Evolutionary conservation across 2,888 invertebrate genomes (phyloP).

Genomic region (Sphaerophoria rueppellii): DNA sequence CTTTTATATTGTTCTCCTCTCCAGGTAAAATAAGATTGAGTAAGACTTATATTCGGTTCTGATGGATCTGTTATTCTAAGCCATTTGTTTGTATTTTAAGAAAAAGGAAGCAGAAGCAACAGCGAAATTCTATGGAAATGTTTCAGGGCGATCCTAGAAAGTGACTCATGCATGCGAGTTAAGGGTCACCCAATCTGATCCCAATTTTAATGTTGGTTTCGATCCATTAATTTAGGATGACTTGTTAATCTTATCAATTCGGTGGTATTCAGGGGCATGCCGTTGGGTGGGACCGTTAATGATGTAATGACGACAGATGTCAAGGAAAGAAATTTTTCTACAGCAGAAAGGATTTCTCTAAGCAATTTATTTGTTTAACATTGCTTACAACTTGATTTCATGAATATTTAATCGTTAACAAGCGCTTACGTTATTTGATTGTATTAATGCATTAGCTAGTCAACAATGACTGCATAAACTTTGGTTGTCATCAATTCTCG

Average conservation of each 20-base stretch:
- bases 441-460: no score
- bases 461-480: no score
- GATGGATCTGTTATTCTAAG: slow-evolving; percentile 45
- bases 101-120: neutral
- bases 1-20: neutral
- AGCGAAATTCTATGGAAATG: slow-evolving; percentile 49
- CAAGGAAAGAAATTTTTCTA: neutral
- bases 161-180: slow-evolving; percentile 52
- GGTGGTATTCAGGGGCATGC: neutral
- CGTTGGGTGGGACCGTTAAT: no score
- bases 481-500: no score
- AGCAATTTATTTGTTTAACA: no score
- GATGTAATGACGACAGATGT: neutral
- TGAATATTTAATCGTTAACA: no score
- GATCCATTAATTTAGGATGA: slow-evolving; percentile 26
- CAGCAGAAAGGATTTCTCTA: no score
- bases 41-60: slow-evolving; percentile 33
- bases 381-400: no score
- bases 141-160: slow-evolving; percentile 61
- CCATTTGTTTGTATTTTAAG: slow-evolving; percentile 57
- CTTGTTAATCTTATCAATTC: slow-evolving; percentile 33
- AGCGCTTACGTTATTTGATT: no score
- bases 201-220: slow-evolving; percentile 17
- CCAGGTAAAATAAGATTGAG: slow-evolving; percentile 45
- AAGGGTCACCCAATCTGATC: neutral